phyloP scores from a whole-genome alignment of 37 sponge, comb jelly and placozoan genomes.

The Theonella swinhoei region DNA sequence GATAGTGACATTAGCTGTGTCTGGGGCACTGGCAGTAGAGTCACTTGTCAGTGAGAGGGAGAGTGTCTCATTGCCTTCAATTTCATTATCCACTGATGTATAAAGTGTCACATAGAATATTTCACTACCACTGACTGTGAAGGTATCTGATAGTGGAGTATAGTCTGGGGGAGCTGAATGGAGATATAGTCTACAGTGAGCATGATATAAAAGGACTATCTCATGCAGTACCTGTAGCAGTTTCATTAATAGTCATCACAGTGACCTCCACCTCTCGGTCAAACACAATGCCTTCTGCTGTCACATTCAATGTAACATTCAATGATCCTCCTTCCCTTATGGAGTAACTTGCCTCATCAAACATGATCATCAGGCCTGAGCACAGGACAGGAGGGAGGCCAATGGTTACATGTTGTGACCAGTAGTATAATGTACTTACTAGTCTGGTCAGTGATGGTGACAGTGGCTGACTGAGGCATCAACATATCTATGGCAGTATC shows the following conservation, averaged over 20 bases:
- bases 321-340: background rate
- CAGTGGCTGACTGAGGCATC: too few relatives aligned
- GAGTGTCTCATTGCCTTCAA: too few relatives aligned
- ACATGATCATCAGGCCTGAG: too few relatives aligned
- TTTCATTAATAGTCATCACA: background rate
- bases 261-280: background rate
- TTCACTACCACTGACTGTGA: background rate
- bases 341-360: background rate
- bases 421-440: too few relatives aligned
- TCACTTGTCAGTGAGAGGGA: too few relatives aligned
- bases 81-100: too few relatives aligned
- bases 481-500: too few relatives aligned
- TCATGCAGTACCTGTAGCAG: background rate
- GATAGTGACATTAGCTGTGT: background rate
- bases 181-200: too few relatives aligned
- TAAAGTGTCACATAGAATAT: too few relatives aligned
- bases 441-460: too few relatives aligned
- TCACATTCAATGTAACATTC: background rate
- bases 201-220: background rate
- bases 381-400: too few relatives aligned
- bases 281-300: background rate
- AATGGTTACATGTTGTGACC: too few relatives aligned
- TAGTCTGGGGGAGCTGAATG: background rate
- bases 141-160: background rate
- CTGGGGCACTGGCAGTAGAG: background rate